Evolutionary conservation across 2,797 vertebrate species (phyloP), one percentile per base, ranked within the genome.

Genomic region (Propithecus perrieri): DNA sequence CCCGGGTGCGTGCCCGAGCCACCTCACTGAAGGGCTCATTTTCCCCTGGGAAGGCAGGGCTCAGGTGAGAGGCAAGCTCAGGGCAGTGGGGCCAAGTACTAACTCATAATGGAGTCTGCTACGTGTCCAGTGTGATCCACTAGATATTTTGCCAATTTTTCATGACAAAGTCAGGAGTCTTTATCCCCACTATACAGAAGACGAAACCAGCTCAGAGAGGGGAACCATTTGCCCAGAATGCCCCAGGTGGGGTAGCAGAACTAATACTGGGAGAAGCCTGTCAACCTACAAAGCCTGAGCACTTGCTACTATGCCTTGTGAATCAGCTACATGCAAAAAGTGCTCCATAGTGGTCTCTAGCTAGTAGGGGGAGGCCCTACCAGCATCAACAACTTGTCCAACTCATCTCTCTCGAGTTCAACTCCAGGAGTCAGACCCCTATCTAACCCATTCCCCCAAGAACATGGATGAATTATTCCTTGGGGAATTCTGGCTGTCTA

Each of bases 1-100:
- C 99, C 78, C 97, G 98, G 97, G 99, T 99, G 57, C 98, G 96
- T 33, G 85, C 95, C 86, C 98, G 98, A 93, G 98, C 98, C 35
- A 74, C 98, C 71, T 99, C 99, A 0, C 99, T 98, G 18, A 99
- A 98, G 92, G 96, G 97, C 14, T 98, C 98, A 71, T 85, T 96
- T 13, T 98, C 99, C 63, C 97, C 99, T 99, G 96, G 2, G 88
- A 91, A 97, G 63, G 67, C 8, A 97, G 67, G 63, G 76, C 57
- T 28, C 5, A 24, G 26, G 7, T 94, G 85, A 97, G 94, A 87
- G 69, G n/a, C 63, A 93, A 94, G 38, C 30, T 43, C 72, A 53
- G 33, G 43, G 63, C 67, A 89, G 63, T 18, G 33, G n/a, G 59
- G 46, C 30, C 71, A 81, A 75, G 28, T 17, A 81, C 72, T 65